phyloP scores from a whole-genome alignment of 2,888 invertebrate species.

The Anoncus sp. region DNA sequence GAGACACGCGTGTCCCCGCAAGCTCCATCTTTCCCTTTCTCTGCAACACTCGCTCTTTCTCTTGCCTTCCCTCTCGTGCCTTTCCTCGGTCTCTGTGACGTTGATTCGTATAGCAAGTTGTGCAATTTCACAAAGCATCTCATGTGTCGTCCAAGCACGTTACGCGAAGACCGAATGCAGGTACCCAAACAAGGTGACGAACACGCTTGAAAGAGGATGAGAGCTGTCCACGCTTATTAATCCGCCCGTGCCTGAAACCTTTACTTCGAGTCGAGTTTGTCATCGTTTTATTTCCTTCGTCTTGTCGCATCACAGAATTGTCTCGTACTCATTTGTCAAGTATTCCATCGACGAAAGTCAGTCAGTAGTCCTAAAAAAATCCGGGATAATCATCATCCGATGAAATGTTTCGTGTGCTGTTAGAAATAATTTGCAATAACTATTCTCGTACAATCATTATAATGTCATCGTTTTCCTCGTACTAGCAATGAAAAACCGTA shows the following conservation, averaged over 20 bases:
- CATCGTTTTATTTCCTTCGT: constrained; percentile 7
- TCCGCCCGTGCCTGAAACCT: constrained; percentile 1
- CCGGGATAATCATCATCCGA: too few relatives aligned
- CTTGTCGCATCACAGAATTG: not conserved
- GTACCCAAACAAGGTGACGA: not conserved
- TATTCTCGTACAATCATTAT: not conserved
- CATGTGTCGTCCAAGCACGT: constrained; percentile 17
- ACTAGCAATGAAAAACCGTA: not conserved
- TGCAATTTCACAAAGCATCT: constrained; percentile 14
- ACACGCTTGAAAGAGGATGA: constrained; percentile 16
- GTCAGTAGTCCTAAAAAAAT: not conserved
- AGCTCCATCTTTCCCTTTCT: constrained; percentile 29
- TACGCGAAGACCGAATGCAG: constrained; percentile 29
- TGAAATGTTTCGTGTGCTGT: too few relatives aligned
- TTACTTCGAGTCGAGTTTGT: constrained; percentile 2
- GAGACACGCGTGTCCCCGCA: constrained; percentile 45
- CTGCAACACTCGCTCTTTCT: constrained; percentile 82
- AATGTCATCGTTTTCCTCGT: not conserved
- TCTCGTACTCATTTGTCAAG: not conserved
- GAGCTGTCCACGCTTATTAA: constrained; percentile 26
- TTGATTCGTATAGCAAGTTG: constrained; percentile 19
- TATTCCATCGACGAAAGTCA: not conserved
- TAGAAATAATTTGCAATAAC: too few relatives aligned
- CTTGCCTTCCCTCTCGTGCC: constrained; percentile 82
- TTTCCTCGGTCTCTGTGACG: constrained; percentile 10